These are phyloP conservation scores for Dryomyza anilis DNA, from an alignment of 2,888 invertebrate species.

Conservation along the genomic window DNA sequence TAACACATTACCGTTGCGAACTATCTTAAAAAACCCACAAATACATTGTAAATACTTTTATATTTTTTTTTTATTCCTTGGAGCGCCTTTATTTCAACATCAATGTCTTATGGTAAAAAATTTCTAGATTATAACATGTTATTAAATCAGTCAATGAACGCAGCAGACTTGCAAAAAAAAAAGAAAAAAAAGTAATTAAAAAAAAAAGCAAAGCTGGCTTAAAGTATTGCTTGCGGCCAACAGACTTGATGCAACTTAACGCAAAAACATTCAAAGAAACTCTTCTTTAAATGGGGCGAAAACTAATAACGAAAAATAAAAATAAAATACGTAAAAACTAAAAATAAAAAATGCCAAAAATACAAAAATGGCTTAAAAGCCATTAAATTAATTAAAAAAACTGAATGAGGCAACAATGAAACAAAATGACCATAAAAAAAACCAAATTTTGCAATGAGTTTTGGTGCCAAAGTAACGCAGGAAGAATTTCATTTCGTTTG, in stretches of 20 bases:
- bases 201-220: neutral
- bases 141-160: conserved; percentile 6
- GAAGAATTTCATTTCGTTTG: too few relatives aligned
- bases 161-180: neutral
- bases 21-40: too few relatives aligned
- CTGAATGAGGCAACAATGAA: conserved; percentile 25
- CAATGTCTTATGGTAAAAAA: too few relatives aligned
- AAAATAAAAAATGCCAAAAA: neutral
- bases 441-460: too few relatives aligned
- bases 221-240: too few relatives aligned
- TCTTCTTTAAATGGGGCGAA: neutral
- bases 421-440: too few relatives aligned
- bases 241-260: neutral
- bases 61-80: too few relatives aligned
- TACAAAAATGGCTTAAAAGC: conserved; percentile 19
- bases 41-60: too few relatives aligned
- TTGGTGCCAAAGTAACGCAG: too few relatives aligned
- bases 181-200: neutral
- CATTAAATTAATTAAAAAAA: conserved; percentile 39
- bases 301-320: too few relatives aligned
- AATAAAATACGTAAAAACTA: neutral
- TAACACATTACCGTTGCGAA: too few relatives aligned
- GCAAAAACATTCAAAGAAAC: neutral
- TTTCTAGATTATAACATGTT: neutral
- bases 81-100: too few relatives aligned